Conservation (phyloP, 2,113 vertebrate species). For the Syngnathoides biaculeatus region DNA sequence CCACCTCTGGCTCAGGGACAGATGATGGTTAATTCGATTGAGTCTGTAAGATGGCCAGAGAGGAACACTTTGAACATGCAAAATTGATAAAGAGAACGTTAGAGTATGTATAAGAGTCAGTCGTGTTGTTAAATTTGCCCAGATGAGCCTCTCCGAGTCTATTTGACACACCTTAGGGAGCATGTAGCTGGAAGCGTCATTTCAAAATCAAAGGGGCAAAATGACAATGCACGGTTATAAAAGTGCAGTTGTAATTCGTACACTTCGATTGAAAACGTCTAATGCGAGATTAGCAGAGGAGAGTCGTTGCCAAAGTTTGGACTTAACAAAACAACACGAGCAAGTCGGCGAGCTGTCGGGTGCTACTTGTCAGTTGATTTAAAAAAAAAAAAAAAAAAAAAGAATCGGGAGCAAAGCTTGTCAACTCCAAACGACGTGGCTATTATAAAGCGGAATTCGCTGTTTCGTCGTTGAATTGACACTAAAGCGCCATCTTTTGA, state of each 20-base stretch:
- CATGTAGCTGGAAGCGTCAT: conserved; percentile 9
- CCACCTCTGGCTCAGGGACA: not conserved
- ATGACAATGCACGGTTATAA: not conserved
- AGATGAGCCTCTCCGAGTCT: not conserved
- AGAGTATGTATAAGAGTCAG: not conserved
- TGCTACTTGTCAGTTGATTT: conserved; percentile 39
- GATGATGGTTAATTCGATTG: not conserved
- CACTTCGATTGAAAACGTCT: not conserved
- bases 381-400: too few species aligned
- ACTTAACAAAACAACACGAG: conserved; percentile 35
- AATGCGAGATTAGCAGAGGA: conserved; percentile 7
- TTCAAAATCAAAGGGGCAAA: conserved; percentile 23
- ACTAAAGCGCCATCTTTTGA: not conserved
- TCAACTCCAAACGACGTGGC: not conserved
- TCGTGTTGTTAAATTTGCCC: too few species aligned
- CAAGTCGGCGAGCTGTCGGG: conserved; percentile 31
- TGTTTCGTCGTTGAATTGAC: not conserved
- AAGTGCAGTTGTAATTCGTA: not conserved
- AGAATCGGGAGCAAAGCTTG: conserved; percentile 24
- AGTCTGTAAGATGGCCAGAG: not conserved
- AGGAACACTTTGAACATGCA: not conserved
- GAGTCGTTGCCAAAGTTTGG: conserved; percentile 13
- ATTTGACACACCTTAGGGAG: not conserved
- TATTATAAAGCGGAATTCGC: not conserved
- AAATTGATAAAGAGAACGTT: not conserved